Percentiles rank a stretch among this genome's conserved stretches.
phyloP scores from a whole-genome alignment of 2,113 vertebrate genomes.

The Tympanuchus pallidicinctus region DNA sequence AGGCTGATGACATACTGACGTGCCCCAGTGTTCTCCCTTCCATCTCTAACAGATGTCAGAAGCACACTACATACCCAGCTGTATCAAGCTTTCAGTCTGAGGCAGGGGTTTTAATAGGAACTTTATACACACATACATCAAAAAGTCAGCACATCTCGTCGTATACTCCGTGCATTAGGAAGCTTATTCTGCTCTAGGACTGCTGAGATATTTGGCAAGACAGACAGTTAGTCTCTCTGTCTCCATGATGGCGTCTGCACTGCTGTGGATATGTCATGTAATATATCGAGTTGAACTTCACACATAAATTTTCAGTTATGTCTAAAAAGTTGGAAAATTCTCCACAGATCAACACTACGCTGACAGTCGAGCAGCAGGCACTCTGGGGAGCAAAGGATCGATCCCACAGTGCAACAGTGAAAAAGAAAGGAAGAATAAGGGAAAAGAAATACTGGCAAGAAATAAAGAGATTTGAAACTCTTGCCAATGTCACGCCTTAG shows the following conservation, averaged over 20 bases:
- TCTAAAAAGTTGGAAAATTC: conserved; percentile 52
- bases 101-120: neutral
- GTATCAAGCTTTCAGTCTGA: neutral
- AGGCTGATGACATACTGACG: neutral
- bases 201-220: conserved; percentile 65
- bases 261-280: conserved; percentile 41
- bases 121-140: neutral
- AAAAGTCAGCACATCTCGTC: conserved; percentile 39
- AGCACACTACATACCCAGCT: neutral
- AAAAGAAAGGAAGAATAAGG: neutral
- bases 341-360: neutral
- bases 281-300: conserved; percentile 35
- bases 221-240: conserved; percentile 42
- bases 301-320: conserved; percentile 63
- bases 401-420: neutral
- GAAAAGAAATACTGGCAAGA: neutral
- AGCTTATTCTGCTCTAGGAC: conserved; percentile 24
- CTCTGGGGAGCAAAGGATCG: neutral
- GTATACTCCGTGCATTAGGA: neutral
- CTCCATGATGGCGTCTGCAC: conserved; percentile 59
- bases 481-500: neutral
- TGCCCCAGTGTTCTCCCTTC: neutral
- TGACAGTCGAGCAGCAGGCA: neutral
- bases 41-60: fast-evolving
- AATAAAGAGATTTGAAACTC: neutral